A percentile compares a stretch with the other conserved stretches of the same genome.
These are phyloP conservation scores for Oplegnathus fasciatus DNA, from an alignment of 2,113 vertebrate species.

Conservation along the genomic window DNA sequence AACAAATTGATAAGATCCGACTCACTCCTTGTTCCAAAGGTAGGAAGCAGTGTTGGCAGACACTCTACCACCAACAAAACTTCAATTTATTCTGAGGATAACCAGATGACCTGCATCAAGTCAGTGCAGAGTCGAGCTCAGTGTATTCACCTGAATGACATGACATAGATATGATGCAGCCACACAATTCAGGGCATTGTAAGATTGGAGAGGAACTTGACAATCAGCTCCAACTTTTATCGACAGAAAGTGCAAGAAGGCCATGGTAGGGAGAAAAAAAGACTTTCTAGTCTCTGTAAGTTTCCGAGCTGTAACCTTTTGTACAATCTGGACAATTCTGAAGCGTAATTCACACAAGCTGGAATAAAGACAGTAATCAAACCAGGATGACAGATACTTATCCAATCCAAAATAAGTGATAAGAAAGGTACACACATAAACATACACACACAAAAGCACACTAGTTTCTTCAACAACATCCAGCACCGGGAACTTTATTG, in stretches of 20 bases:
- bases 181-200: not conserved
- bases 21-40: too few species aligned
- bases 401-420: not conserved
- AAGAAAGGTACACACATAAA: not conserved
- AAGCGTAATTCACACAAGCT: not conserved
- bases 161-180: not conserved
- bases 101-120: constrained; percentile 10
- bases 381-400: not conserved
- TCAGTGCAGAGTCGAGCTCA: not conserved
- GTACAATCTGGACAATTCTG: not conserved
- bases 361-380: not conserved
- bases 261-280: not conserved
- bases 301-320: not conserved
- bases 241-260: not conserved
- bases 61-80: not conserved
- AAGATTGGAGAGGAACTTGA: not conserved
- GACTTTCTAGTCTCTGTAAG: not conserved
- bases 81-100: not conserved
- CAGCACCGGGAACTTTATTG: not conserved
- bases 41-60: not conserved
- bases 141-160: not conserved
- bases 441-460: not conserved
- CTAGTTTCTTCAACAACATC: not conserved
- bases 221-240: not conserved
- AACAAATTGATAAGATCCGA: not conserved